Evolutionary conservation across 2,888 invertebrate species (phyloP), one percentile per base, ranked within the genome.

Genomic region (Lordiphosa fenestrarum): DNA sequence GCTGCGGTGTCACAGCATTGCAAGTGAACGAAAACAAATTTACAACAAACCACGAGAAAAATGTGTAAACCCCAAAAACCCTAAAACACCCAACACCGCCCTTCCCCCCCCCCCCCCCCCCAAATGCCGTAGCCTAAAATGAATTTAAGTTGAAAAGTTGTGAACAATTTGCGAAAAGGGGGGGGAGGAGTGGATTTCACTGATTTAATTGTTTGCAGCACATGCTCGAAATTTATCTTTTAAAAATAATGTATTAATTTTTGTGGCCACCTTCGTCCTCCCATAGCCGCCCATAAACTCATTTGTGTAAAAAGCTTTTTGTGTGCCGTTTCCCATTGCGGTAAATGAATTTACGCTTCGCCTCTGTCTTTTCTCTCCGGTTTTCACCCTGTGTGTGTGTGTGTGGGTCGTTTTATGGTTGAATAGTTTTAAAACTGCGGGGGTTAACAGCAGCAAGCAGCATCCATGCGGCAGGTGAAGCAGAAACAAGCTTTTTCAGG

Each of bases 131-230:
- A 64, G 67, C 73, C 65, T 61, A 73, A 80, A 80, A 80, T 80
- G 73, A 80, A 82, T 80, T 80, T 82, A 82, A 80, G 83, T 75
- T 80, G 78, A 82, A 80, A 80, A 80, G 76, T 80, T 80, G 80
- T 78, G 83, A 82, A 80, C 80, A 80, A 69, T 82, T 78, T 82
- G 74, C 4, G 19, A 4, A 19, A 4, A 19, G 19, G 19, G 0
- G 19, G 19, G 0, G 74, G 33, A 42, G 35, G 77, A 78, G 82
- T 82, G 76, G 78, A 78, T 80, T 78, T 82, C 80, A 82, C 69
- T 80, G 80, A 80, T 80, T 80, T 80, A 80, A 80, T 80, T 80
- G 80, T 80, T 74, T 71, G 52, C 48, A 35, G 42, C 58, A 63
- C 62, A 66, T 63, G 63, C 73, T 70, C 58, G 67, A 78, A 80